A percentile compares a stretch with the other conserved stretches of the same genome.
phyloP scores from a whole-genome alignment of 2,888 invertebrate genomes.

The Dasysyrphus albostriatus region DNA sequence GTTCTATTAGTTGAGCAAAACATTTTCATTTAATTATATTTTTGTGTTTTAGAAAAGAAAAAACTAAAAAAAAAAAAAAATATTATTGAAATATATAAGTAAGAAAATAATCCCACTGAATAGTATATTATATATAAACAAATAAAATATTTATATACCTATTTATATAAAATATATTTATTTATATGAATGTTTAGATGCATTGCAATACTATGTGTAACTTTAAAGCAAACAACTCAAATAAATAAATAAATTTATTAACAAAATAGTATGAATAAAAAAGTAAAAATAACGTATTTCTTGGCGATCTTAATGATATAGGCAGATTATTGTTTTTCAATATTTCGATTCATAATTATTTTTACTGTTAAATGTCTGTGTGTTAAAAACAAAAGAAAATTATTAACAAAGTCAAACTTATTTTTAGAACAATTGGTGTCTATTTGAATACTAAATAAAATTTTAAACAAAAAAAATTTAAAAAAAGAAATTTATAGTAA shows the following conservation, averaged over 20 bases:
- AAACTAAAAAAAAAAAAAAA: slow-evolving; percentile 26
- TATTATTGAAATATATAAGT: slow-evolving; percentile 34
- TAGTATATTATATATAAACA: slow-evolving; percentile 67
- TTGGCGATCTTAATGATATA: slow-evolving; percentile 48
- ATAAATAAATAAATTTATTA: slow-evolving; percentile 43
- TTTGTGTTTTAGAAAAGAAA: slow-evolving; percentile 40
- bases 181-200: slow-evolving; percentile 73
- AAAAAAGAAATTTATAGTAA: not conserved
- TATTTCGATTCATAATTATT: slow-evolving; percentile 52
- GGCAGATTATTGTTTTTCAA: slow-evolving; percentile 36
- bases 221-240: slow-evolving; percentile 55
- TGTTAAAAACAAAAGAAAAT: slow-evolving; percentile 36
- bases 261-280: slow-evolving; percentile 19
- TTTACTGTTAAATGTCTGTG: slow-evolving; percentile 56
- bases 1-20: slow-evolving; percentile 72
- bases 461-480: slow-evolving; percentile 48
- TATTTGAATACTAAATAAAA: slow-evolving; percentile 67
- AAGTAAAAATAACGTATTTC: slow-evolving; percentile 27
- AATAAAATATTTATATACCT: slow-evolving; percentile 75
- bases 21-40: slow-evolving; percentile 32
- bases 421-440: slow-evolving; percentile 76
- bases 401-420: slow-evolving; percentile 60
- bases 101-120: slow-evolving; percentile 76
- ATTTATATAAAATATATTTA: slow-evolving; percentile 70
- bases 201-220: slow-evolving; percentile 74